A percentile compares a stretch with the other conserved stretches of the same genome.
phyloP scores from a whole-genome alignment of 2,888 invertebrate species.

The Mantis religiosa region DNA sequence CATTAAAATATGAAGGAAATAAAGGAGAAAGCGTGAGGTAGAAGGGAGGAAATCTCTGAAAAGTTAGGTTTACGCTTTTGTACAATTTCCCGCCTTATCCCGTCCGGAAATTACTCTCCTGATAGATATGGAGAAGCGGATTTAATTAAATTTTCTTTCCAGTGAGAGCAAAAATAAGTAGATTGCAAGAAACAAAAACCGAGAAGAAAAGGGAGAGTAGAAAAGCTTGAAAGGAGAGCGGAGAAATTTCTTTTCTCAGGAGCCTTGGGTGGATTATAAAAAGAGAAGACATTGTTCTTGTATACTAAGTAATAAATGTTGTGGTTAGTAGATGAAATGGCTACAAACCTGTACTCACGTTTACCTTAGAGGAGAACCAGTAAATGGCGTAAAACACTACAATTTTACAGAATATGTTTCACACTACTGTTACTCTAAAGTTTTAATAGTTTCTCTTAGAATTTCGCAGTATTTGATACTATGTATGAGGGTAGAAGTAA shows the following conservation, averaged over 20 bases:
- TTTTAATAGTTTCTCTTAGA: too few relatives aligned
- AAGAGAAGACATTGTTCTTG: neutral
- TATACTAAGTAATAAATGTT: neutral
- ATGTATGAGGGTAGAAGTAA: too few relatives aligned
- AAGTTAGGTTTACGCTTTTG: neutral
- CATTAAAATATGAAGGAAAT: neutral
- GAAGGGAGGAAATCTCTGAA: neutral
- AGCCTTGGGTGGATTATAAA: neutral
- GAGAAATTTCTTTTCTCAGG: neutral
- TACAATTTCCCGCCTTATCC: conserved; percentile 9
- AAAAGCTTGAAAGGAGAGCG: neutral
- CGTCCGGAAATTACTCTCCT: conserved; percentile 28
- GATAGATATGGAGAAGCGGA: conserved; percentile 25
- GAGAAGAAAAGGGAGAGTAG: neutral
- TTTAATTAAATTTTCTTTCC: conserved; percentile 28
- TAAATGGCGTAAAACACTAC: neutral
- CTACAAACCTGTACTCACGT: neutral
- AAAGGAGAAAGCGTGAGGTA: neutral
- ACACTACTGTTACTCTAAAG: too few relatives aligned
- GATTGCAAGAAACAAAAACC: conserved; percentile 9
- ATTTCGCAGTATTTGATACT: too few relatives aligned
- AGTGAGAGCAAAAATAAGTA: conserved; percentile 22
- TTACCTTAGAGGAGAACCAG: neutral
- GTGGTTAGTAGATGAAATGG: neutral
- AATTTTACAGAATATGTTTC: too few relatives aligned